A percentile compares a stretch with the other conserved stretches of the same genome.
phyloP scores from a whole-genome alignment of 1,140 invertebrate species.

The Periplaneta americana region DNA sequence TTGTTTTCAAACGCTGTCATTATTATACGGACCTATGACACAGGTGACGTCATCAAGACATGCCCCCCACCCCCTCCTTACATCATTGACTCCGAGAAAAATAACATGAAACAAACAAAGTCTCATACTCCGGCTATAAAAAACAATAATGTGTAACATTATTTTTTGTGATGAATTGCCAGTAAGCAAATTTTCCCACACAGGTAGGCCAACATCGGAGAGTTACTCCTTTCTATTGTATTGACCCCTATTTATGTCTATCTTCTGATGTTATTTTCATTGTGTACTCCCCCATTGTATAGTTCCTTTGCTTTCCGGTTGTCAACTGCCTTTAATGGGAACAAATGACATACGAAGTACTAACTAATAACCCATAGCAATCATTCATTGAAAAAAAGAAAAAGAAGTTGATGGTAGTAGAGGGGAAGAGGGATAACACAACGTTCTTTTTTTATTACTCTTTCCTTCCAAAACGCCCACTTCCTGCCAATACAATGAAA shows the following conservation, averaged over 20 bases:
- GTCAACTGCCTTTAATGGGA: constrained; percentile 11
- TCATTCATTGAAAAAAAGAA: neutral
- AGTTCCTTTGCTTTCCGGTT: constrained; percentile 1
- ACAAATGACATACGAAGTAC: constrained; percentile 10
- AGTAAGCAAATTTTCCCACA: neutral
- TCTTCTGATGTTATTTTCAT: neutral
- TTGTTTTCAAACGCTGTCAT: neutral
- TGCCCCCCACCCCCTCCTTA: too few species aligned
- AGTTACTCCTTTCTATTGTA: neutral
- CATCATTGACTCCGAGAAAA: neutral
- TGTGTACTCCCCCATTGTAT: neutral
- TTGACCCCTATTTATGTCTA: neutral
- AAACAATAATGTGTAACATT: neutral
- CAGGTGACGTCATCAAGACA: neutral
- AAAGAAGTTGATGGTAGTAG: neutral
- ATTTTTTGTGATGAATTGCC: neutral
- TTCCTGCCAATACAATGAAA: constrained; percentile 7
- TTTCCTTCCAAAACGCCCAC: constrained; percentile 2
- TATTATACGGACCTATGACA: neutral
- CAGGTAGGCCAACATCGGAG: neutral
- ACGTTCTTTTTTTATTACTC: neutral
- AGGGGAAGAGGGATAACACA: neutral
- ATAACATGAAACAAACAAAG: neutral
- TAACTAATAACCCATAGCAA: constrained; percentile 13
- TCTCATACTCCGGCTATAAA: neutral